Percentiles rank a stretch among this genome's conserved stretches.
Conservation (phyloP, 2,797 vertebrate genomes). For the Onychomys leucogaster region DNA sequence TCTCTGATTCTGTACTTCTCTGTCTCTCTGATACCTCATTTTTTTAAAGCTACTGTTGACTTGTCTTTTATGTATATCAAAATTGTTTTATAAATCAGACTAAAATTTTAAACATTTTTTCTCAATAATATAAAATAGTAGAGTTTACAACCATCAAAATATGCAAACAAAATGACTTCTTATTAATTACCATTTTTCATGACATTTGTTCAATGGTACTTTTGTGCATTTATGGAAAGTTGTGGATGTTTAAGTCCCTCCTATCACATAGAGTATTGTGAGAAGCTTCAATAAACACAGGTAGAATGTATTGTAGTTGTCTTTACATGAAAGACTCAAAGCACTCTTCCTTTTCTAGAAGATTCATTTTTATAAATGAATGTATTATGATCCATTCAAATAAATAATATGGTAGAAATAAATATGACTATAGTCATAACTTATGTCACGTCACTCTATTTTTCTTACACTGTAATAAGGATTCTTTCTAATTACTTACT, state of each 20-base stretch:
- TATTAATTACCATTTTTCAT: conserved; percentile 3
- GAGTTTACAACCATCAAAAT: not conserved
- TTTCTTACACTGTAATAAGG: not conserved
- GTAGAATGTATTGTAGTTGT: not conserved
- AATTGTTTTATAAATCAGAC: not conserved
- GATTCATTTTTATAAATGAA: not conserved
- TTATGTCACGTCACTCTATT: not conserved
- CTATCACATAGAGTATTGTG: not conserved
- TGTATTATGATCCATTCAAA: not conserved
- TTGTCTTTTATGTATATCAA: not conserved
- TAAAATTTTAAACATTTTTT: not conserved
- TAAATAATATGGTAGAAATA: no score
- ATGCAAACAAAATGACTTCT: conserved; percentile 13
- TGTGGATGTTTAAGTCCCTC: not conserved
- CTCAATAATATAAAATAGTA: conserved; percentile 8
- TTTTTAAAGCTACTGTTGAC: not conserved
- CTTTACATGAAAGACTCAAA: not conserved
- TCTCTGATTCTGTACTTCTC: not conserved
- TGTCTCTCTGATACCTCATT: not conserved
- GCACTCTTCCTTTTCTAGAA: not conserved
- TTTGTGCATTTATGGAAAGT: not conserved
- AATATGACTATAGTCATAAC: not conserved
- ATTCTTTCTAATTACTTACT: not conserved
- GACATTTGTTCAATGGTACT: not conserved
- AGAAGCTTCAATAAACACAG: not conserved